Base-by-base conservation (phyloP, 2,113 vertebrate genomes). In the Paraplagusia blochii region DNA sequence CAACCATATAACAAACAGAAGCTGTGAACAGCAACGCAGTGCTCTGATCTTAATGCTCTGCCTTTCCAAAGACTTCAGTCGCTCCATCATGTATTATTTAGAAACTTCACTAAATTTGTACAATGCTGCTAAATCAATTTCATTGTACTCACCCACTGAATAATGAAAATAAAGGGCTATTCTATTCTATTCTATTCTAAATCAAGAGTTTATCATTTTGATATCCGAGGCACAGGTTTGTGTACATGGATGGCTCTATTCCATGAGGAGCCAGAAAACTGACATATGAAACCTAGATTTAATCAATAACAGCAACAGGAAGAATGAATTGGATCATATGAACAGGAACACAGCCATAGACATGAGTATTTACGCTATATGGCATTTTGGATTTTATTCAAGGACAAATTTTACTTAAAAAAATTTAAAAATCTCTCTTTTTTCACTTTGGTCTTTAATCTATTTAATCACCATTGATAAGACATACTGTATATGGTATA, bases 201-300 rank as follows among this genome's bases (percentile, higher is more conserved):
- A 19, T 16, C 40, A 14, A 50, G 15, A 14, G 1, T 11, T 5
- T 15, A 39, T 44, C 19, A 46, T 8, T 35, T 8, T 17, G 38
- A 46, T 47, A 34, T 1, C 15, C 35, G 49, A 12, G n/a, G 29
- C 7, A 19, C 9, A 13, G 8, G 3, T 19, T 3, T 53, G 7
- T 11, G 8, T 47, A 22, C 17, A 17, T 49, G 36, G 49, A 17
- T 8, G 43, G 15, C 29, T 51, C 4, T 3, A 1, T 63, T 46
- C 16, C 54, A 44, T 12, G 59, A 8, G 10, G n/a, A 22, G 22
- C 22, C 22, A 29, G 22, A 29, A 61, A 50, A 38, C 14, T 36
- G 52, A 19, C 9, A 18, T 36, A 39, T 15, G n/a, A 53, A 50
- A 13, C 18, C 11, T 8, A 58, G 52, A 69, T 36, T 33, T 59